These are phyloP conservation scores for Eurystomus glaucurus DNA, from an alignment of 2,797 vertebrate genomes.

Conservation along the genomic window DNA sequence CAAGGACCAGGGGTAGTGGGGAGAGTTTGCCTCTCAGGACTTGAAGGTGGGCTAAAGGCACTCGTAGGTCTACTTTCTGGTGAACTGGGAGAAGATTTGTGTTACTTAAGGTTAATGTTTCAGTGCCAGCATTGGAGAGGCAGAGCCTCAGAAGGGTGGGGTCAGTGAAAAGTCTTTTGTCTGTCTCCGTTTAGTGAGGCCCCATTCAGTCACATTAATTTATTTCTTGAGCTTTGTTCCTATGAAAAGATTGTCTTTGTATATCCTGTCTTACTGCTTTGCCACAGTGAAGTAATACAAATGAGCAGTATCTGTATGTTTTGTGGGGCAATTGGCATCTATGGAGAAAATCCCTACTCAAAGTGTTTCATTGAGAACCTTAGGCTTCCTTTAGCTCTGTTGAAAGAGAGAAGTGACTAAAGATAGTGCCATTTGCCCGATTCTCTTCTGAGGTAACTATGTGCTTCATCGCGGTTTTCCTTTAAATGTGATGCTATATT, in stretches of 20 bases:
- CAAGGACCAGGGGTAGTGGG: accelerated
- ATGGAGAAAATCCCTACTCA: accelerated
- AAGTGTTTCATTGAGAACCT: background rate
- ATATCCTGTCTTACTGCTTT: accelerated
- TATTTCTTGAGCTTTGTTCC: background rate
- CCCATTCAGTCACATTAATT: accelerated
- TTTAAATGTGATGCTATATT: background rate
- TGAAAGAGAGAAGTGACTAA: background rate
- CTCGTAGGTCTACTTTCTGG: accelerated
- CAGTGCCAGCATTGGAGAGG: accelerated
- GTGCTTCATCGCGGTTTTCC: background rate
- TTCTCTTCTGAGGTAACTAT: background rate
- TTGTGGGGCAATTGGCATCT: too few species aligned
- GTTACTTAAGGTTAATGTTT: background rate
- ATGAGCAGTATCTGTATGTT: accelerated
- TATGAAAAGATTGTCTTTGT: too few species aligned
- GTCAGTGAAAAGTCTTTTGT: background rate
- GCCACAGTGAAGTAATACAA: accelerated
- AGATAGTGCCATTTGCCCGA: accelerated
- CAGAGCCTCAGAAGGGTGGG: background rate
- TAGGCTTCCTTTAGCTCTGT: accelerated
- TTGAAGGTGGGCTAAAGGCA: background rate
- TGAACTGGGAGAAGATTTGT: background rate
- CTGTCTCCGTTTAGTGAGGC: accelerated
- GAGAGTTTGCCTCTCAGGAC: background rate